Evolutionary conservation across 2,113 vertebrate species (phyloP), one percentile per base, ranked within the genome.

Genomic region (Myotis davidii): DNA sequence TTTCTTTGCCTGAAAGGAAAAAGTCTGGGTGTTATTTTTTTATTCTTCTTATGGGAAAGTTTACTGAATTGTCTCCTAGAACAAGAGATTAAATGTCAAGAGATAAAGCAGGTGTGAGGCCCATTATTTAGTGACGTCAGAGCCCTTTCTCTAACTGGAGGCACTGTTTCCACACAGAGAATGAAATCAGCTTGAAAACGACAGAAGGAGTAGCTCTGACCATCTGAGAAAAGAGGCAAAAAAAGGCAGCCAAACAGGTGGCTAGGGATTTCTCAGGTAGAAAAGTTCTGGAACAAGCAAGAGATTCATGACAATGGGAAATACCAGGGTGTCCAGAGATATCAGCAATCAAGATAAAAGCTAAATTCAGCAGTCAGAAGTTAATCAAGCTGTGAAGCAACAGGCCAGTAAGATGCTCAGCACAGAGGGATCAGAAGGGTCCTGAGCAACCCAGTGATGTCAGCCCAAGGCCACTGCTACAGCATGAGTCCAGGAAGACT

Each of bases 61-160:
- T 95, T 97, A 54, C 65, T 76, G 81, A 97, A 94, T 95, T 97
- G 85, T 95, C 88, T 94, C 92, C 82, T 93, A 74, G 96, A 97
- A 95, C 92, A 95, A 97, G 85, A 94, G 90, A 92, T 88, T 97
- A 94, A 96, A 94, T 94, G 83, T 97, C 87, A 97, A 84, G 84
- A 92, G 85, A 95, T 90, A 95, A 97, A 95, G 54, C 90, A 70
- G 69, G 72, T 82, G 45, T 32, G 50, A 45, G 85, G 7, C 23
- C 86, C 16, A 85, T 96, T 88, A 94, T 97, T 64, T 79, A 64
- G 85, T 70, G 42, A 59, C 2, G 2, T 20, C 67, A 29, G 42
- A 88, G 56, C 39, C 87, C n/a, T 93, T 93, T 92, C 85, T 88
- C 48, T 96, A 56, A 45, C 27, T 54, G 4, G 64, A 74, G 81